These are phyloP conservation scores for Ginglymostoma cirratum DNA, from an alignment of 2,113 vertebrate species.

Conservation along the genomic window DNA sequence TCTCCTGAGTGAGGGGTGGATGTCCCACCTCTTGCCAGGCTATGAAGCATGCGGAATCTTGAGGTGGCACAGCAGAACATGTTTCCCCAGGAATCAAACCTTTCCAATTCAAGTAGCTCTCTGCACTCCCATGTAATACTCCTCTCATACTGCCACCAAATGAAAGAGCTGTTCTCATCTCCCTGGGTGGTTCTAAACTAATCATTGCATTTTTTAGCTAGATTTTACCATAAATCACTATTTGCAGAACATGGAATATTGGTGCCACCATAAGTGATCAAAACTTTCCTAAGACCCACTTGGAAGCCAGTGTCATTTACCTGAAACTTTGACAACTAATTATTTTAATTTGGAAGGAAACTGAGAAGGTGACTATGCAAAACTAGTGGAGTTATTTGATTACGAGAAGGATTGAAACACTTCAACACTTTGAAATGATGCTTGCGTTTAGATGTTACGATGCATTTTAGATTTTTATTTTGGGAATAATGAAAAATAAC, in stretches of 20 bases:
- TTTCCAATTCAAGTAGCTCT: neutral
- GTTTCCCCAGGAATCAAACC: neutral
- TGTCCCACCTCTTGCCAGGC: too few species aligned
- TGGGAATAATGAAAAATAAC: neutral
- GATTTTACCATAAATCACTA: neutral
- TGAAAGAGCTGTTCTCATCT: neutral
- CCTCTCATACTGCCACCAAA: neutral
- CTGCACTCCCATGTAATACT: neutral
- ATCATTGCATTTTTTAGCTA: neutral
- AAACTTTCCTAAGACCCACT: neutral
- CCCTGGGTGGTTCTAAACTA: neutral
- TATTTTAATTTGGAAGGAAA: neutral
- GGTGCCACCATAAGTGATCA: neutral
- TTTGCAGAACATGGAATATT: neutral
- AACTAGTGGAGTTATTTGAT: neutral
- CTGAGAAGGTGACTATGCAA: neutral
- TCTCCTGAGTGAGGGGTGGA: too few species aligned
- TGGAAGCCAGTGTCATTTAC: neutral
- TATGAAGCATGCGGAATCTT: too few species aligned
- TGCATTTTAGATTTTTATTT: conserved; percentile 6
- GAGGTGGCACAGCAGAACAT: neutral
- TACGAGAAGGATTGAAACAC: neutral
- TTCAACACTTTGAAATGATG: neutral
- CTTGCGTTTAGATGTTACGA: neutral
- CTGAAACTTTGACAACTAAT: neutral